Evolutionary conservation across 2,113 vertebrate genomes (phyloP).

Genomic region (Sceloporus tristichus): DNA sequence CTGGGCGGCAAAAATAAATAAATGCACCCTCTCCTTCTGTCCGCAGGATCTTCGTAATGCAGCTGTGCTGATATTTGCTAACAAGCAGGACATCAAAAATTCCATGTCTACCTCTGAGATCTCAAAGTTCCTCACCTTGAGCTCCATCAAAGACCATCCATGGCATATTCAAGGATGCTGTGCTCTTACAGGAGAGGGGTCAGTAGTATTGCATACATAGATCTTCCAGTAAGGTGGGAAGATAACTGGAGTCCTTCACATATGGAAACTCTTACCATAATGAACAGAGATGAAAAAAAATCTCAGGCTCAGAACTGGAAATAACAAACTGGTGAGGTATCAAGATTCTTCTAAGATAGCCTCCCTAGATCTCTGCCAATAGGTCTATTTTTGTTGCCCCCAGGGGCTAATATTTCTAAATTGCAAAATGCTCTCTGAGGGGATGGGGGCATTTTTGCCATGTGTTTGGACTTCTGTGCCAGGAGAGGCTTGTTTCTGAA

Average conservation of each 20-base stretch:
- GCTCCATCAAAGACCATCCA: conserved; percentile 81
- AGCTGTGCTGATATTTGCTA: conserved; percentile 84
- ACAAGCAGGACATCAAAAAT: conserved; percentile 88
- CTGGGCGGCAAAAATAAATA: background rate
- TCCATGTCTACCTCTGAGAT: conserved; percentile 85
- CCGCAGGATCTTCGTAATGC: conserved; percentile 83
- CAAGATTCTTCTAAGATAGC: background rate
- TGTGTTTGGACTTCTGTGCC: too few species aligned
- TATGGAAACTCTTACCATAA: background rate
- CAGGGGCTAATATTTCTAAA: too few species aligned
- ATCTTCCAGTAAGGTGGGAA: background rate
- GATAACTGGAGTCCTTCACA: too few species aligned
- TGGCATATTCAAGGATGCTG: conserved; percentile 90
- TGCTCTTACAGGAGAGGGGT: conserved; percentile 89
- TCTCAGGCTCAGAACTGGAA: background rate
- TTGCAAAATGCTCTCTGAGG: too few species aligned
- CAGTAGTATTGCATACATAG: conserved; percentile 54
- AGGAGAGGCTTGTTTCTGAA: too few species aligned
- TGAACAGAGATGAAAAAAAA: too few species aligned
- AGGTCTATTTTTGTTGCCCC: too few species aligned
- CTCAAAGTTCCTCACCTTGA: conserved; percentile 83
- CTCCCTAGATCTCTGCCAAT: too few species aligned
- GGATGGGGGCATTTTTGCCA: too few species aligned
- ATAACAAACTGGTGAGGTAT: background rate
- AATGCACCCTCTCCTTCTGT: background rate